Conservation (phyloP, 2,888 invertebrate species). For the Dermolepida albohirtum region DNA sequence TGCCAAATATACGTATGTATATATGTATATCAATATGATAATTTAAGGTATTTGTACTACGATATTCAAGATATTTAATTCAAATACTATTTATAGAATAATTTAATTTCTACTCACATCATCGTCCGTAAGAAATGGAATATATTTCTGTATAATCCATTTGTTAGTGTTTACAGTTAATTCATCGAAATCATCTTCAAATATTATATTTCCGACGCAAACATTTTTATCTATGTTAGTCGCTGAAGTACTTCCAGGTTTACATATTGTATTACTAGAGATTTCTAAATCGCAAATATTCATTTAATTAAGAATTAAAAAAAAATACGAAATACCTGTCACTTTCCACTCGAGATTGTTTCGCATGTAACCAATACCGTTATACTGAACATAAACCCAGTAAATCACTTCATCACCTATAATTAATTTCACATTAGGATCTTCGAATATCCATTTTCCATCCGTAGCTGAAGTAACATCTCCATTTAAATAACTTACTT, state of each 20-base stretch:
- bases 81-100: too few species aligned
- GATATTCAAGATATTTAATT: too few species aligned
- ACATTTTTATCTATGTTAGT: constrained; percentile 17
- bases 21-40: too few species aligned
- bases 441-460: constrained; percentile 69
- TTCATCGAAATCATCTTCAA: constrained; percentile 72
- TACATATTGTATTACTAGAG: background rate
- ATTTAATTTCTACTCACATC: constrained; percentile 41
- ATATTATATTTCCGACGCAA: constrained; percentile 64
- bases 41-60: too few species aligned
- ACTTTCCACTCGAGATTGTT: constrained; percentile 65
- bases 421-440: constrained; percentile 64
- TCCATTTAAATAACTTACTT: constrained; percentile 68
- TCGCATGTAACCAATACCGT: constrained; percentile 65
- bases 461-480: constrained; percentile 65
- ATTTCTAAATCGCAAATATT: constrained; percentile 8
- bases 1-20: too few species aligned
- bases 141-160: constrained; percentile 72
- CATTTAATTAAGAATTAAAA: background rate
- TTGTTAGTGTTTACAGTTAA: constrained; percentile 61
- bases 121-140: constrained; percentile 60
- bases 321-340: constrained; percentile 58
- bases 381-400: constrained; percentile 71
- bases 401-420: constrained; percentile 72
- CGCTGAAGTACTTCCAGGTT: constrained; percentile 2